Evolutionary conservation across 1,140 invertebrate genomes (phyloP), one percentile per base, ranked within the genome.

Genomic region (Subanguina moxae): DNA sequence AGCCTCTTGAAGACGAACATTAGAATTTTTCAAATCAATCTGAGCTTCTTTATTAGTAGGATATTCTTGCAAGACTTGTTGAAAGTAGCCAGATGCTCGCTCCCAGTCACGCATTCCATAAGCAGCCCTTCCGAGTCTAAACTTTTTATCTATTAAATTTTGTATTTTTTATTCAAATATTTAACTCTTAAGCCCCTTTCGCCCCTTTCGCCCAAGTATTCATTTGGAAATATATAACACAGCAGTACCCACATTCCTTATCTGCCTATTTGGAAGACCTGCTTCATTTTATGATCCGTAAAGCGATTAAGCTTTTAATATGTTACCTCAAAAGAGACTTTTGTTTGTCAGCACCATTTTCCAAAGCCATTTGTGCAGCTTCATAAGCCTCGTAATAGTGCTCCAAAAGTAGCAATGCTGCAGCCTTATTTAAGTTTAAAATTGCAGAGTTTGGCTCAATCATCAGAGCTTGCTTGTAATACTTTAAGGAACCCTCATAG

Each of bases 61-160:
- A 61, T 5, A 61, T 45, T 61, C 19, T 45, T 30, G 3, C 3
- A 30, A 11, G 11, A 57, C 21, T 57, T 57, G 21, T 11, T 5
- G 11, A 11, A 57, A 57, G 52, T 57, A 57, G 21, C 27, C 3
- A 30, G 28, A 23, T 5, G 58, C n/a, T 30, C 19, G 17, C 28
- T 61, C 57, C 58, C 58, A 61, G 3, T 45, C 28, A 19, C n/a
- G 58, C 58, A 61, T 61, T 30, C 58, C 28, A 45, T 61, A 61
- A 21, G 58, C 58, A 21, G 58, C 3, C n/a, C n/a, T 28, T 30
- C 58, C 58, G 19, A 61, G 58, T 30, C 58, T 61, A n/a, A 61
- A 61, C 21, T 25, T 57, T 23, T 57, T n/a, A n/a, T n/a, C n/a
- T n/a, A n/a, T n/a, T n/a, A n/a, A n/a, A n/a, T n/a, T n/a, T n/a